Conservation (phyloP, 2,888 invertebrate genomes). For the Philereme transversata region DNA sequence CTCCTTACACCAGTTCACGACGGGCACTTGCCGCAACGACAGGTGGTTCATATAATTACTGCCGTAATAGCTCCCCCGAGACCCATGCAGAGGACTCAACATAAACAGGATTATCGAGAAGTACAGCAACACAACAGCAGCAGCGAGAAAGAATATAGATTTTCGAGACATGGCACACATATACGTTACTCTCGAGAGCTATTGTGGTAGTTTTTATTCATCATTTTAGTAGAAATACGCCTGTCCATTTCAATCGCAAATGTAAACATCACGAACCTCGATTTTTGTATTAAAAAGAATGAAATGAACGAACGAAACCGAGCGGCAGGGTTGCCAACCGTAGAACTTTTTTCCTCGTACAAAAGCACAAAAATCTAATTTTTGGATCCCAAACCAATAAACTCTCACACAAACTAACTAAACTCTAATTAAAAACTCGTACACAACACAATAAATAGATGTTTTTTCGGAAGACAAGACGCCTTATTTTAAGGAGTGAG, state of each 20-base stretch:
- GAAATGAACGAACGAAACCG: no score
- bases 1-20: conserved; percentile 80
- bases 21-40: conserved; percentile 58
- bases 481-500: no score
- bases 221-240: conserved; percentile 19
- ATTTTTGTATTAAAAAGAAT: no score
- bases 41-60: conserved; percentile 60
- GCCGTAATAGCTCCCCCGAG: conserved; percentile 53
- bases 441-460: no score
- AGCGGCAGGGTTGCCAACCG: no score
- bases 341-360: no score
- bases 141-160: conserved; percentile 65
- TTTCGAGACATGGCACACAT: conserved; percentile 62
- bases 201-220: conserved; percentile 31
- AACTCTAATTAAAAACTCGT: no score
- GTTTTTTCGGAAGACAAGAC: no score
- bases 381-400: no score
- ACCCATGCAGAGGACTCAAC: conserved; percentile 66
- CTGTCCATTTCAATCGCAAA: conserved; percentile 1
- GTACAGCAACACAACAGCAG: conserved; percentile 66
- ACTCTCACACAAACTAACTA: no score
- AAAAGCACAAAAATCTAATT: no score
- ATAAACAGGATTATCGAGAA: conserved; percentile 73
- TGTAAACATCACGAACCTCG: conserved; percentile 3
- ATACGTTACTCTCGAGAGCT: conserved; percentile 1